These are phyloP conservation scores for Sinocyclocheilus rhinocerous DNA, from an alignment of 2,113 vertebrate genomes.

Conservation along the genomic window DNA sequence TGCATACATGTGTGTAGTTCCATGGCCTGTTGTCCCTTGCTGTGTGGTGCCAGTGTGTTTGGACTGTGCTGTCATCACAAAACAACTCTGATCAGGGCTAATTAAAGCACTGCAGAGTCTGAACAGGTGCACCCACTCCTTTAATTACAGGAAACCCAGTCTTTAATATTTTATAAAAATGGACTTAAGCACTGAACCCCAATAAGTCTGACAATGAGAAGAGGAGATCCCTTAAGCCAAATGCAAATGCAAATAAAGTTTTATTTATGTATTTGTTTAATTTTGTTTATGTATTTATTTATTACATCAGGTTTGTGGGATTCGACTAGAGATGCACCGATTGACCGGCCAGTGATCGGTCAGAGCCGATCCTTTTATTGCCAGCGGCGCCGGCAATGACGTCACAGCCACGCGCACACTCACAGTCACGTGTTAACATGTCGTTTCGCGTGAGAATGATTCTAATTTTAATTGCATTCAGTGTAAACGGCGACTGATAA, in stretches of 20 bases:
- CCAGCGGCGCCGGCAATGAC: too few relatives aligned
- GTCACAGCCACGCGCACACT: too few relatives aligned
- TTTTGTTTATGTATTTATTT: background rate
- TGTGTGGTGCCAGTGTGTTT: constrained; percentile 71
- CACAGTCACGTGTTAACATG: too few relatives aligned
- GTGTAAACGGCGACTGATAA: too few relatives aligned
- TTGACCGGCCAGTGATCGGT: too few relatives aligned
- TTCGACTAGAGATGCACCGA: background rate
- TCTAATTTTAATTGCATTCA: too few relatives aligned
- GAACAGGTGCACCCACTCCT: constrained; percentile 85
- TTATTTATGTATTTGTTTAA: background rate
- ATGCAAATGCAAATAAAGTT: background rate
- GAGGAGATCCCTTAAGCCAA: constrained; percentile 26
- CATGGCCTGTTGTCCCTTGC: constrained; percentile 52
- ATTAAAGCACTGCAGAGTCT: constrained; percentile 84
- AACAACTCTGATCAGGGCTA: constrained; percentile 87
- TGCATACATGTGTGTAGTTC: constrained; percentile 51
- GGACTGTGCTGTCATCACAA: constrained; percentile 74
- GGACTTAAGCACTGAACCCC: constrained; percentile 68
- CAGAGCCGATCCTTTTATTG: too few relatives aligned
- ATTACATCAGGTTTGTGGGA: background rate
- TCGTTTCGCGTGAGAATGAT: too few relatives aligned
- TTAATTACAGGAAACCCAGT: constrained; percentile 90
- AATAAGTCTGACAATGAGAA: constrained; percentile 70
- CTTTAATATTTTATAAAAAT: constrained; percentile 94